Conservation (phyloP, 2,113 vertebrate species). For the Pandion haliaetus region DNA sequence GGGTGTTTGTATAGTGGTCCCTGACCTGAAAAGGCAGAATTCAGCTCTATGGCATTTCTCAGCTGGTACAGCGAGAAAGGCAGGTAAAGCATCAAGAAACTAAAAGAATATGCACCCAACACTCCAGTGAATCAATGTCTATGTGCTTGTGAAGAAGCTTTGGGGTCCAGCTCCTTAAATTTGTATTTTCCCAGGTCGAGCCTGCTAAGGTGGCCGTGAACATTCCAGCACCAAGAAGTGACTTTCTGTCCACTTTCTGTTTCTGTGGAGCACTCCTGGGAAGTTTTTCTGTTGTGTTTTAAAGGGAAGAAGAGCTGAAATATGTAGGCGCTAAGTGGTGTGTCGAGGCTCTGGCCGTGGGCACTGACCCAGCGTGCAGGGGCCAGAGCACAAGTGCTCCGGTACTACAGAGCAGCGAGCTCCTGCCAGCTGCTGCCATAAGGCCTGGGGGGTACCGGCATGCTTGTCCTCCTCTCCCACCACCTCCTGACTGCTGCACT, state of each 20-base stretch:
- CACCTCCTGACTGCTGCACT: rapidly evolving
- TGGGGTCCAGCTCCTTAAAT: not conserved
- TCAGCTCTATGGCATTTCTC: not conserved
- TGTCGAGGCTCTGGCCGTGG: not conserved
- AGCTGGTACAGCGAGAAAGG: not conserved
- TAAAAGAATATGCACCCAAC: not conserved
- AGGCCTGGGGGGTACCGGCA: not conserved
- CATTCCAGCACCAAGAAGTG: not conserved
- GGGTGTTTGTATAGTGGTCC: not conserved
- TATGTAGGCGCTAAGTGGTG: no score
- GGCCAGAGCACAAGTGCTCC: not conserved
- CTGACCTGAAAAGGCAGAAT: not conserved
- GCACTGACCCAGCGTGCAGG: not conserved
- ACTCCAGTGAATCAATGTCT: no score
- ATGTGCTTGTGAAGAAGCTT: not conserved
- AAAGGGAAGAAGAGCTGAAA: not conserved
- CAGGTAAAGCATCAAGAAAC: not conserved
- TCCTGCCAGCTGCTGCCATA: no score
- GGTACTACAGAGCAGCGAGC: not conserved
- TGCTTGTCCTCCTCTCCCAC: not conserved
- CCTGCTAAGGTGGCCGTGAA: not conserved
- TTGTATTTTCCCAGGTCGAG: rapidly evolving
- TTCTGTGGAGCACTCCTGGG: not conserved
- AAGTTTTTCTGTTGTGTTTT: not conserved
- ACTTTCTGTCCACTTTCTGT: not conserved